phyloP scores from a whole-genome alignment of 2,888 invertebrate genomes.

The Drosophila crucigera region DNA sequence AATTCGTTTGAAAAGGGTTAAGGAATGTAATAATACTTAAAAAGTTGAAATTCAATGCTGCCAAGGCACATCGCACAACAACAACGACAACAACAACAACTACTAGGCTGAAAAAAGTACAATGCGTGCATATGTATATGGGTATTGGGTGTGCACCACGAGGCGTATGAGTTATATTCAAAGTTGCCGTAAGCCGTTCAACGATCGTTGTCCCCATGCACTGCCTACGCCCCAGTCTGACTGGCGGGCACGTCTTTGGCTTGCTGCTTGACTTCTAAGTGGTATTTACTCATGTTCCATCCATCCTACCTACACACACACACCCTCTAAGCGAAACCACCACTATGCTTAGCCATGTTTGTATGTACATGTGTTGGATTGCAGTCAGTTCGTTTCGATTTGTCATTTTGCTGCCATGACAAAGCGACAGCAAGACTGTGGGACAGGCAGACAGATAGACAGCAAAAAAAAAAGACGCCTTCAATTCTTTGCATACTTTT shows the following conservation, averaged over 20 bases:
- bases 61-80: slow-evolving; percentile 35
- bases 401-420: slow-evolving; percentile 77
- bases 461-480: slow-evolving; percentile 25
- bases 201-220: slow-evolving; percentile 24
- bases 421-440: slow-evolving; percentile 29
- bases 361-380: slow-evolving; percentile 47
- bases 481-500: slow-evolving; percentile 75
- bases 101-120: slow-evolving; percentile 27
- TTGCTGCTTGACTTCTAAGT: slow-evolving; percentile 78
- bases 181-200: slow-evolving; percentile 68
- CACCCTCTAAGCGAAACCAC: background rate
- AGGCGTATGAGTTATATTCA: slow-evolving; percentile 76
- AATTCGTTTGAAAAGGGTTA: slow-evolving; percentile 81
- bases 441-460: slow-evolving; percentile 5
- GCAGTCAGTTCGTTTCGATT: slow-evolving; percentile 74
- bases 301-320: background rate
- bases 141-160: slow-evolving; percentile 39
- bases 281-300: slow-evolving; percentile 74
- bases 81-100: background rate
- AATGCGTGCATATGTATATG: slow-evolving; percentile 43
- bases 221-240: slow-evolving; percentile 34
- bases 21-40: slow-evolving; percentile 81
- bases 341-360: slow-evolving; percentile 4
- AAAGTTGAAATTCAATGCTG: slow-evolving; percentile 76
- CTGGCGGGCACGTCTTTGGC: slow-evolving; percentile 57